Percentiles rank a stretch among this genome's conserved stretches.
Evolutionary conservation across 2,113 vertebrate species (phyloP).

Genomic region (Bos indicus): DNA sequence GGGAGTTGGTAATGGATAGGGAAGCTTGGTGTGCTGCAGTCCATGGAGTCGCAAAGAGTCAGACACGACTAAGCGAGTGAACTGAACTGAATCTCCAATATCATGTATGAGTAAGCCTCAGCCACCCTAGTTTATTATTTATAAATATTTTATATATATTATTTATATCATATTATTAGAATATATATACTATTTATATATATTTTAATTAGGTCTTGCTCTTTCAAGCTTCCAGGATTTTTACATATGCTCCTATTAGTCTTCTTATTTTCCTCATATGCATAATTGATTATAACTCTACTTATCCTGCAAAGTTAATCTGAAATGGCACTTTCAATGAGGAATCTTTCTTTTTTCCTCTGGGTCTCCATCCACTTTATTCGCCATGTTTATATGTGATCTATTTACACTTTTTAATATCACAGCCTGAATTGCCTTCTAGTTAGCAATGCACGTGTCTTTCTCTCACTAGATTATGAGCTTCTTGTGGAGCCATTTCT

Average conservation of each 20-base stretch:
- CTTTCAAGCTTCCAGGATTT: neutral
- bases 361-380: neutral
- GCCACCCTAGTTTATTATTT: neutral
- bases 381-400: neutral
- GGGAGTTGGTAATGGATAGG: neutral
- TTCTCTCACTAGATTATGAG: neutral
- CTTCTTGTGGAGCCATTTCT: neutral
- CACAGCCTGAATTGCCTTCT: neutral
- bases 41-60: neutral
- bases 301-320: neutral
- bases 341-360: neutral
- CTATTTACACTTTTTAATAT: neutral
- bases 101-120: neutral
- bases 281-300: neutral
- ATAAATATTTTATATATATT: neutral
- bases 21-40: neutral
- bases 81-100: neutral
- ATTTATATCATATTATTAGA: neutral
- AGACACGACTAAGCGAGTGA: rapidly evolving
- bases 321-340: neutral
- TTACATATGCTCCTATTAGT: neutral
- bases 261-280: neutral
- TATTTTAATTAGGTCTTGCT: neutral
- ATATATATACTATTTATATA: neutral
- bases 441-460: neutral